Evolutionary conservation across 2,888 invertebrate species (phyloP), one percentile per base, ranked within the genome.

Genomic region (Bellardia bayeri): DNA sequence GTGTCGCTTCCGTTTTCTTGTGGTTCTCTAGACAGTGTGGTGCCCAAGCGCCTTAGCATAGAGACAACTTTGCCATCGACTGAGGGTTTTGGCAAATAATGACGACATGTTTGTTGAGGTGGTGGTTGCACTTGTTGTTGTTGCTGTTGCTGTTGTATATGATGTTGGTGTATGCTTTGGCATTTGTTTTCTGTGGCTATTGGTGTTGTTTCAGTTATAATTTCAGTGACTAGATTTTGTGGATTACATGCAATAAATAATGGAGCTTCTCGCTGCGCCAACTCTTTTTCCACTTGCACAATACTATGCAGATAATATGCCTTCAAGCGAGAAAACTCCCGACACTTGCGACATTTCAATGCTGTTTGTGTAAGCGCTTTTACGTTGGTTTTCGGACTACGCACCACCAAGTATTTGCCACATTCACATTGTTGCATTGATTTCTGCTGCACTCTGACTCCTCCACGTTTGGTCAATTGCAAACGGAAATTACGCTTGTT

Each of bases 51-150:
- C 3, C 93, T 90, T 56, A 93, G 90, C 92, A 93, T 93, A 63
- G 93, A 91, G 42, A 93, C 93, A 56, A 93, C 90, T 88, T 93
- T 93, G 42, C 93, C 93, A 89, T 93, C 93, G 49, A 93, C 90
- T 33, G 82, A 54, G 14, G 87, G 87, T 49, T 85, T 87, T 78
- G 85, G 90, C 87, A 87, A 88, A 64, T 68, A 71, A 0, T 82
- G 79, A 6, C 66, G 76, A 63, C 78, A 72, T 14, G 76, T 16
- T 66, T 90, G 90, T 89, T 89, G 91, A 90, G 90, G 90, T 89
- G 88, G 54, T 56, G 33, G 9, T 79, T 68, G 79, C 40, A 66
- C 14, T 40, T 76, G 61, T n/a, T 61, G 14, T 69, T 75, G 16
- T 37, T 72, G 51, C 11, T 75, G 16, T 37, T 72, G 51, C 11